These are phyloP conservation scores for Gallinago jamesoni DNA, from an alignment of 2,113 vertebrate species.

Conservation along the genomic window DNA sequence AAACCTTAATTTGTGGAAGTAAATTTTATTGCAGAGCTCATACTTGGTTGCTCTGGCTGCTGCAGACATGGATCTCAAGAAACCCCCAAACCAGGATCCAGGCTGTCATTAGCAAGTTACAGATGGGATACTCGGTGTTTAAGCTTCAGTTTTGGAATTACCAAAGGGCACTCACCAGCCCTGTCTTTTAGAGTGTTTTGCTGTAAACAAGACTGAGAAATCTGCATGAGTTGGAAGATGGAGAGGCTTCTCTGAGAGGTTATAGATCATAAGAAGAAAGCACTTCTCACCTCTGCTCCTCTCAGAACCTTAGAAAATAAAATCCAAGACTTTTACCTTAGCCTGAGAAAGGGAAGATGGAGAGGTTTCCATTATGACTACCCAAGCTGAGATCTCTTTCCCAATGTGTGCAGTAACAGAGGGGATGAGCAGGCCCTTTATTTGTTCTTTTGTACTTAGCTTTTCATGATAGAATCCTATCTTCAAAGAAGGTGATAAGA, in stretches of 20 bases:
- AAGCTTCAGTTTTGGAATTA: not conserved
- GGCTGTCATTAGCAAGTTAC: not conserved
- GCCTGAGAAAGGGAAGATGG: not conserved
- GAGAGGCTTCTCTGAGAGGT: not conserved
- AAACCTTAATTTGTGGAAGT: not conserved
- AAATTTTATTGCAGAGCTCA: not conserved
- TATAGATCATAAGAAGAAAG: not conserved
- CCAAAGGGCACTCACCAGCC: accelerated
- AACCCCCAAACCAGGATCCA: not conserved
- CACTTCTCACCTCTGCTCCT: accelerated
- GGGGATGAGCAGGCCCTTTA: not conserved
- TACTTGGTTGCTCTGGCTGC: not conserved
- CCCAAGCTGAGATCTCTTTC: not conserved
- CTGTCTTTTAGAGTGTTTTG: not conserved
- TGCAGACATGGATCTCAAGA: accelerated
- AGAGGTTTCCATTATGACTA: not conserved
- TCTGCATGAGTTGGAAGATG: not conserved
- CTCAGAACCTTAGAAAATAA: not conserved
- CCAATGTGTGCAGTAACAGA: not conserved
- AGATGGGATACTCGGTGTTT: not conserved
- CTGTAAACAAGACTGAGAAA: not conserved
- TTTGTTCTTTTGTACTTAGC: not conserved
- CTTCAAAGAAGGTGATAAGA: slow-evolving; percentile 7
- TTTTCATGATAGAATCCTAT: not conserved
- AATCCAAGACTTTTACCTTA: not conserved